phyloP scores from a whole-genome alignment of 2,113 vertebrate species.

The Hiodon alosoides region DNA sequence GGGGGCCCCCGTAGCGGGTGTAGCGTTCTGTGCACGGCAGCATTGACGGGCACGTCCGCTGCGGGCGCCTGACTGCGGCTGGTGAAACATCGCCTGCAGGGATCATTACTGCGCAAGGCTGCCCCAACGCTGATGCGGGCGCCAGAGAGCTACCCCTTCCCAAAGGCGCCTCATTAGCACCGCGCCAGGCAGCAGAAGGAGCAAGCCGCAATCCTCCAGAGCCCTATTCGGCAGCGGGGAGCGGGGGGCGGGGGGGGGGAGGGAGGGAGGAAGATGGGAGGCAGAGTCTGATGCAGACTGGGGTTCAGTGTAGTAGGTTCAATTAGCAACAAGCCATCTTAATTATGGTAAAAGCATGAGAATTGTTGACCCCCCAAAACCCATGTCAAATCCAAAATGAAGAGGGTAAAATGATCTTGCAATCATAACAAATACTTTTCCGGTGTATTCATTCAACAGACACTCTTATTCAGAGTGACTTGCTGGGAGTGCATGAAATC shows the following conservation, averaged over 20 bases:
- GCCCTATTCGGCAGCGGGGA: neutral
- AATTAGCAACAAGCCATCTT: neutral
- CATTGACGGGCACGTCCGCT: neutral
- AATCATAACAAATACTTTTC: no score
- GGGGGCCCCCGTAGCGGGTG: neutral
- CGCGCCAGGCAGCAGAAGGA: constrained; percentile 4
- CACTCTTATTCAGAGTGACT: no score
- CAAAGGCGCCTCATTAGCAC: constrained; percentile 8
- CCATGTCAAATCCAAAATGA: no score
- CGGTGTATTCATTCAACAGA: no score
- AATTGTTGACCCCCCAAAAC: no score
- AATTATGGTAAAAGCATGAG: neutral
- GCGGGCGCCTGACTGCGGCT: neutral
- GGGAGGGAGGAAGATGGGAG: neutral
- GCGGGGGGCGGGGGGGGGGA: neutral
- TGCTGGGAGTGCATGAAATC: no score
- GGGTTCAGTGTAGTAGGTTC: neutral
- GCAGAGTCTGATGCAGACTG: neutral
- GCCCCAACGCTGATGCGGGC: neutral
- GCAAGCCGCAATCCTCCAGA: constrained; percentile 3
- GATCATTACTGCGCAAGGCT: neutral
- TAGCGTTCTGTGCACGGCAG: neutral
- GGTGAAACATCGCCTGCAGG: constrained; percentile 3
- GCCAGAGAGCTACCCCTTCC: neutral
- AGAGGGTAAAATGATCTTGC: no score